These are phyloP conservation scores for Pantelozetes paolii DNA, from an alignment of 2,888 invertebrate genomes.

Conservation along the genomic window DNA sequence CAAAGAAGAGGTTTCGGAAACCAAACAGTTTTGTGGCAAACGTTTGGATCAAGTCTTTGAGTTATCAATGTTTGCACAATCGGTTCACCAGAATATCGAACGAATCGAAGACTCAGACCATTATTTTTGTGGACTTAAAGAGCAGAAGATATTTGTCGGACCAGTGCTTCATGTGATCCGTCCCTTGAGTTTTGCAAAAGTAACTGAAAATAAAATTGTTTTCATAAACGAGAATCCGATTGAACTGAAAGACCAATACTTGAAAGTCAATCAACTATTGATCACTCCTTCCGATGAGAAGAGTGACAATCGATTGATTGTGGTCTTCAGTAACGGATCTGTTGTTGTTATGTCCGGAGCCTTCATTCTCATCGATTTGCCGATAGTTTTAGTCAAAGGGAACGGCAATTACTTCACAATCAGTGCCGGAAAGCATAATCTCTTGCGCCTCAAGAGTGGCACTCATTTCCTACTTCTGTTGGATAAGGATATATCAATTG, in stretches of 20 bases:
- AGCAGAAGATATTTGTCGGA: neutral
- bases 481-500: neutral
- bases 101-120: neutral
- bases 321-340: neutral
- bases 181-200: neutral
- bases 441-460: neutral
- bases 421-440: neutral
- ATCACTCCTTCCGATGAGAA: neutral
- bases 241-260: neutral
- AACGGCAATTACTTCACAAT: constrained; percentile 10
- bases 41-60: neutral
- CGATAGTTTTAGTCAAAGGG: neutral
- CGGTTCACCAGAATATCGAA: neutral
- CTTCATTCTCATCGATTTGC: neutral
- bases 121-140: neutral
- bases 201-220: neutral
- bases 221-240: neutral
- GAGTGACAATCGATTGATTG: neutral
- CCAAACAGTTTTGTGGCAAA: constrained; percentile 41
- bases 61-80: neutral
- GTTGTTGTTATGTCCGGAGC: neutral
- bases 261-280: neutral
- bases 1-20: constrained; percentile 60
- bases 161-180: constrained; percentile 1
- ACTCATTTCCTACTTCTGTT: neutral